Conservation (phyloP, 2,797 vertebrate genomes). For the Hydrolagus colliei region DNA sequence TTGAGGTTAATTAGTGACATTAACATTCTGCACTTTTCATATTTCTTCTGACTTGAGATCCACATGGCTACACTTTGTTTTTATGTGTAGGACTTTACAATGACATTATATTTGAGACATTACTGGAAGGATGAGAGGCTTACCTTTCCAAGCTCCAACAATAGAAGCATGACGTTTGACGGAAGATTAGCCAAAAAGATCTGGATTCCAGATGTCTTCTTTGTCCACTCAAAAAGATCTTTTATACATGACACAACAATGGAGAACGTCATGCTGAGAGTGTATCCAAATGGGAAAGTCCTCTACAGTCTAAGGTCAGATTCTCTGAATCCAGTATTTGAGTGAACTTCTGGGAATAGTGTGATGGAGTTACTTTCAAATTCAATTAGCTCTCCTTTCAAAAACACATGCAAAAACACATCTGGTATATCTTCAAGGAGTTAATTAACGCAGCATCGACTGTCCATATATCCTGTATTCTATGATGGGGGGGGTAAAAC, state of each 20-base stretch:
- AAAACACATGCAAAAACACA: background rate
- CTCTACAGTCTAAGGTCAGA: slow-evolving; percentile 81
- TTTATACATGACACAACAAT: slow-evolving; percentile 85
- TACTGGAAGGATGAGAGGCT: slow-evolving; percentile 91
- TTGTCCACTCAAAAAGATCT: slow-evolving; percentile 85
- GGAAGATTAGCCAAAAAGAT: slow-evolving; percentile 82
- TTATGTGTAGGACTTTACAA: slow-evolving; percentile 75
- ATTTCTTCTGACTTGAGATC: background rate
- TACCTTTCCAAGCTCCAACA: slow-evolving; percentile 78
- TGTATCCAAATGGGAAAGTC: slow-evolving; percentile 76
- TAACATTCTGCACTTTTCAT: background rate
- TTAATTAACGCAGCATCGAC: too few relatives aligned
- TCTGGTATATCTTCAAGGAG: too few relatives aligned
- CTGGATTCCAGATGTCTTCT: slow-evolving; percentile 89
- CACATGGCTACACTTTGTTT: slow-evolving; percentile 36
- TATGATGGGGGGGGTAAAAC: too few relatives aligned
- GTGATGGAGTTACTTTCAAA: background rate
- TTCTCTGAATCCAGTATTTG: background rate
- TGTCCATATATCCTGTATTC: too few relatives aligned
- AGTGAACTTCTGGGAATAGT: background rate
- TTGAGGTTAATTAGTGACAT: background rate
- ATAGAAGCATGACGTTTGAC: slow-evolving; percentile 85
- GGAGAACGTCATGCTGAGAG: slow-evolving; percentile 82
- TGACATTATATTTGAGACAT: slow-evolving; percentile 87
- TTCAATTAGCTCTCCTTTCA: background rate